Percentiles rank a stretch among this genome's conserved stretches.
Evolutionary conservation across 2,888 invertebrate genomes (phyloP).

Genomic region (Dichetophora obliterata): DNA sequence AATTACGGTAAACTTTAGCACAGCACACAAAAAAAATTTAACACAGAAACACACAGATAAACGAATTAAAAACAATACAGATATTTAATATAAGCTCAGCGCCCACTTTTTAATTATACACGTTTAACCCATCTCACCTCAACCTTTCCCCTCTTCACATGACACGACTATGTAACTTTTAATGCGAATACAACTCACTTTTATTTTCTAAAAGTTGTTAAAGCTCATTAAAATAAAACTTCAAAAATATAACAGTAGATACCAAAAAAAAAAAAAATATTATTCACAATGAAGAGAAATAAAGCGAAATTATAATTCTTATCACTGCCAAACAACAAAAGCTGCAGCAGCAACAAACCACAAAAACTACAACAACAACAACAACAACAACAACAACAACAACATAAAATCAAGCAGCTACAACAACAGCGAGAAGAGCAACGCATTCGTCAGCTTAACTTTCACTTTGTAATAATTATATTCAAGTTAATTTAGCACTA

Average conservation of each 20-base stretch:
- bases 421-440: slow-evolving; percentile 10
- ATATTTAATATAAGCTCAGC: no score
- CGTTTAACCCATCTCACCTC: no score
- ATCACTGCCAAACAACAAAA: neutral
- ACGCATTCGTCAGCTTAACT: slow-evolving; percentile 37
- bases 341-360: neutral
- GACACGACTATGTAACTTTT: no score
- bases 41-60: no score
- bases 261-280: neutral
- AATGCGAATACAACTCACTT: neutral
- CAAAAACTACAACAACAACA: neutral
- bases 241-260: slow-evolving; percentile 1
- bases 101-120: no score
- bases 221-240: neutral
- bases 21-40: no score
- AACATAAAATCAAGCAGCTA: neutral
- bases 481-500: slow-evolving; percentile 33
- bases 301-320: slow-evolving; percentile 17
- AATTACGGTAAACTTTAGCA: no score
- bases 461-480: slow-evolving; percentile 39
- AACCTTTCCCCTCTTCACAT: no score
- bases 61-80: no score
- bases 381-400: neutral
- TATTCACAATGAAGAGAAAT: neutral
- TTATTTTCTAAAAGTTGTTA: slow-evolving; percentile 19